Percentiles rank a stretch among this genome's conserved stretches.
Evolutionary conservation across 1,140 invertebrate genomes (phyloP).

Genomic region (Zeugodacus cucurbitae): DNA sequence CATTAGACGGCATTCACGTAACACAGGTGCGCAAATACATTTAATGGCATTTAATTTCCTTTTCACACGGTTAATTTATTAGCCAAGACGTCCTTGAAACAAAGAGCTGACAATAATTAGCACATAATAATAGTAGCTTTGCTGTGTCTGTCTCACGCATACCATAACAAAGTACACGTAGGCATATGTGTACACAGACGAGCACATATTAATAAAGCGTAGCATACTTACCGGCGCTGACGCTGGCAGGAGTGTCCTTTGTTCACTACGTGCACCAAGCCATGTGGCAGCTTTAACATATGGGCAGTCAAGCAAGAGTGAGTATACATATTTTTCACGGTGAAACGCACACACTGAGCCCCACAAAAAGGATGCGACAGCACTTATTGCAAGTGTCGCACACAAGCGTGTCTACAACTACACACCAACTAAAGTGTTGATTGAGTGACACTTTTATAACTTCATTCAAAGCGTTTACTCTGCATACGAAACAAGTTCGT

Average conservation of each 20-base stretch:
- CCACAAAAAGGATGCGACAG: not conserved
- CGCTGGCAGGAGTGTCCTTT: not conserved
- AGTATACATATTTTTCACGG: not conserved
- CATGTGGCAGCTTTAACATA: not conserved
- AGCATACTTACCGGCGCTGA: not conserved
- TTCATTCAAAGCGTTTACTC: not conserved
- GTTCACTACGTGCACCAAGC: not conserved
- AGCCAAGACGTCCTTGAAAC: not conserved
- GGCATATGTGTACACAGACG: not conserved
- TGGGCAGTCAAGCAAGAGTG: not conserved
- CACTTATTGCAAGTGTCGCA: not conserved
- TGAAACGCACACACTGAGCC: not conserved
- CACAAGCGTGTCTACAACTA: not conserved
- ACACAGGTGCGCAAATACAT: not conserved
- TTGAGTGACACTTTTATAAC: conserved; percentile 27
- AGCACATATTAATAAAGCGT: not conserved
- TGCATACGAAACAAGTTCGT: not conserved
- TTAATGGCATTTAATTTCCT: not conserved
- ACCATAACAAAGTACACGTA: not conserved
- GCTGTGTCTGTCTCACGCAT: not conserved
- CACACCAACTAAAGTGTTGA: not conserved
- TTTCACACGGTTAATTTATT: not conserved
- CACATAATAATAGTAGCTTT: conserved; percentile 4
- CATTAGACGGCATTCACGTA: not conserved
- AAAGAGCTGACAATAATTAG: conserved; percentile 10